These are phyloP conservation scores for Caenorhabditis angaria DNA, from an alignment of 2,888 invertebrate genomes.

Conservation along the genomic window DNA sequence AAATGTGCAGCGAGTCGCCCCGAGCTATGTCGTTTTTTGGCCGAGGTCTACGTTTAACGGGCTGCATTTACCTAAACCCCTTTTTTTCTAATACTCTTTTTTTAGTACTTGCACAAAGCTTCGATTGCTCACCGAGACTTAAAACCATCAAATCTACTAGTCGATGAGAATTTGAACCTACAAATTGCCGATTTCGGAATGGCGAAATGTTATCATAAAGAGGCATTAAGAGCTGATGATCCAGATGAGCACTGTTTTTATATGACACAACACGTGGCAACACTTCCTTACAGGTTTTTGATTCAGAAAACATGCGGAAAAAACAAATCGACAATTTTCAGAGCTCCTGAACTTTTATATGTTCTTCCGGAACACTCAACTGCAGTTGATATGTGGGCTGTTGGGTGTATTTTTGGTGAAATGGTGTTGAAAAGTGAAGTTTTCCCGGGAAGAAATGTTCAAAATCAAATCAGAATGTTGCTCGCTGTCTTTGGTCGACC, in stretches of 20 bases:
- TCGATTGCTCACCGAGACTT: slow-evolving; percentile 68
- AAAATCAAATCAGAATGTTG: slow-evolving; percentile 66
- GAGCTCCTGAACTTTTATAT: slow-evolving; percentile 68
- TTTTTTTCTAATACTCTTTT: slow-evolving; percentile 20
- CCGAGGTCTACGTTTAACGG: no score
- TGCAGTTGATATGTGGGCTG: slow-evolving; percentile 70
- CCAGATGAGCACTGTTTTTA: slow-evolving; percentile 69
- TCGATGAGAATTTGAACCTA: slow-evolving; percentile 55
- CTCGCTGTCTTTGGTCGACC: slow-evolving; percentile 63
- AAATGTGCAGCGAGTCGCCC: no score
- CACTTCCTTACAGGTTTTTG: slow-evolving; percentile 55
- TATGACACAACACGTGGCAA: slow-evolving; percentile 70
- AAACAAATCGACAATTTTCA: slow-evolving; percentile 8
- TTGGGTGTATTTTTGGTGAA: slow-evolving; percentile 69
- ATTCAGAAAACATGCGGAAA: neutral
- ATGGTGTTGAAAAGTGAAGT: slow-evolving; percentile 65
- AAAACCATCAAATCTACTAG: slow-evolving; percentile 68
- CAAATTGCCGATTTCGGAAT: slow-evolving; percentile 69
- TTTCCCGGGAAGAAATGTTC: slow-evolving; percentile 66
- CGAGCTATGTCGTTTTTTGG: no score
- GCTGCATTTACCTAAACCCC: no score
- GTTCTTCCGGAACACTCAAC: slow-evolving; percentile 69
- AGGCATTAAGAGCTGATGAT: slow-evolving; percentile 52
- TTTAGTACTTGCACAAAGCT: slow-evolving; percentile 67
- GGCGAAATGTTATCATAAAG: slow-evolving; percentile 62